phyloP scores from a whole-genome alignment of 2,797 vertebrate genomes.

The Morelia viridis region DNA sequence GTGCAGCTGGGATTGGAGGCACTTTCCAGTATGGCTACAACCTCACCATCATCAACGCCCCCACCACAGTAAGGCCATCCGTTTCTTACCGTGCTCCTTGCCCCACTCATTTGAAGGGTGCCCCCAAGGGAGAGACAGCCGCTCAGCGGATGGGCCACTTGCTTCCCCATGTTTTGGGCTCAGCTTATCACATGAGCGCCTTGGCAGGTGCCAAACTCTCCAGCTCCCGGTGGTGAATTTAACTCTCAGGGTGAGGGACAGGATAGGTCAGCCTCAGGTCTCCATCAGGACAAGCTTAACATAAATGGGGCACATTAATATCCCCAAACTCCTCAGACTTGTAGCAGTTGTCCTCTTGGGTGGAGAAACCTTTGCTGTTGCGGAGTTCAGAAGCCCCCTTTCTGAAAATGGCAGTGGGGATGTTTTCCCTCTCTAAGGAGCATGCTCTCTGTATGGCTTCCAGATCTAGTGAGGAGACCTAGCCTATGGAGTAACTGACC shows the following conservation, averaged over 20 bases:
- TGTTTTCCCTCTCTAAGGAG: neutral
- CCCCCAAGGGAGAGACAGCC: neutral
- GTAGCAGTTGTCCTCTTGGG: neutral
- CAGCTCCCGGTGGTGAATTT: too few relatives aligned
- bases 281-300: neutral
- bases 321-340: neutral
- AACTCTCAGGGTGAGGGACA: neutral
- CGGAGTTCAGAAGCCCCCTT: neutral
- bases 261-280: neutral
- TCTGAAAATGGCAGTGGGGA: neutral
- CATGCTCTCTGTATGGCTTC: neutral
- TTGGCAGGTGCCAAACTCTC: neutral
- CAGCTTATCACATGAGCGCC: neutral
- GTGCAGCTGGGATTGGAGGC: conserved; percentile 86
- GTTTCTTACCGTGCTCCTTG: neutral
- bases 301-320: too few relatives aligned
- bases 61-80: conserved; percentile 76
- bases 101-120: neutral
- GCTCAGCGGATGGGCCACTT: neutral
- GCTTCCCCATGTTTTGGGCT: neutral
- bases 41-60: conserved; percentile 89
- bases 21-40: conserved; percentile 94
- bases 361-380: neutral
- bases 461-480: neutral
- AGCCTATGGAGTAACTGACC: neutral